phyloP scores from a whole-genome alignment of 2,888 invertebrate species.

The Melikaiella ostensackeni region DNA sequence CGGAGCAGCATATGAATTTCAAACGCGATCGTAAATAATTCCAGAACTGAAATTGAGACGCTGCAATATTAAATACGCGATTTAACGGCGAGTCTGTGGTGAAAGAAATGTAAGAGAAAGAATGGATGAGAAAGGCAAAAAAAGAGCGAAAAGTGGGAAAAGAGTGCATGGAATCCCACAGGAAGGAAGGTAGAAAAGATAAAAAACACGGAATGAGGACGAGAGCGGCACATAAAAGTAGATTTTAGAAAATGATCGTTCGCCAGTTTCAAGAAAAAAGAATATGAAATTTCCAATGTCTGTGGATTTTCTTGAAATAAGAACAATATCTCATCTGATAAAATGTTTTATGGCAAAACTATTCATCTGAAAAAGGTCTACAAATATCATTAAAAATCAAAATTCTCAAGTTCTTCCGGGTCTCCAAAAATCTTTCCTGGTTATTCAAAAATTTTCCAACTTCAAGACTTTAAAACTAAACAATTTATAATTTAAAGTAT shows the following conservation, averaged over 20 bases:
- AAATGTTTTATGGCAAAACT: too few species aligned
- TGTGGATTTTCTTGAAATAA: neutral
- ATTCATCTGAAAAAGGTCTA: too few species aligned
- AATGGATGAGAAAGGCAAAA: conserved; percentile 43
- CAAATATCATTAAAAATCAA: too few species aligned
- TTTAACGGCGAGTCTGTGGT: conserved; percentile 6
- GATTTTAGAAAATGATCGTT: neutral
- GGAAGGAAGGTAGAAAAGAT: neutral
- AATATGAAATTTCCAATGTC: neutral
- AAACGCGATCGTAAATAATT: conserved; percentile 51
- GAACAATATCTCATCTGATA: too few species aligned
- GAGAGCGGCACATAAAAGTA: neutral
- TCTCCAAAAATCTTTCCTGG: too few species aligned
- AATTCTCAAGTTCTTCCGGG: too few species aligned
- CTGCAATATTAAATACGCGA: conserved; percentile 52
- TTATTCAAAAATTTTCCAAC: too few species aligned
- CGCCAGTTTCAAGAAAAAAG: neutral
- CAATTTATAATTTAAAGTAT: too few species aligned
- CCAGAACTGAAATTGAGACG: conserved; percentile 41
- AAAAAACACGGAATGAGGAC: neutral
- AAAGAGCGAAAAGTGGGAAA: conserved; percentile 28
- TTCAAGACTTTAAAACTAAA: too few species aligned
- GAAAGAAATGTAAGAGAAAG: conserved; percentile 39
- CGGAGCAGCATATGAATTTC: conserved; percentile 47
- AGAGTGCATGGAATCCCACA: neutral